Base-by-base conservation (phyloP, 2,888 invertebrate genomes). In the Andricus quercusramuli region DNA sequence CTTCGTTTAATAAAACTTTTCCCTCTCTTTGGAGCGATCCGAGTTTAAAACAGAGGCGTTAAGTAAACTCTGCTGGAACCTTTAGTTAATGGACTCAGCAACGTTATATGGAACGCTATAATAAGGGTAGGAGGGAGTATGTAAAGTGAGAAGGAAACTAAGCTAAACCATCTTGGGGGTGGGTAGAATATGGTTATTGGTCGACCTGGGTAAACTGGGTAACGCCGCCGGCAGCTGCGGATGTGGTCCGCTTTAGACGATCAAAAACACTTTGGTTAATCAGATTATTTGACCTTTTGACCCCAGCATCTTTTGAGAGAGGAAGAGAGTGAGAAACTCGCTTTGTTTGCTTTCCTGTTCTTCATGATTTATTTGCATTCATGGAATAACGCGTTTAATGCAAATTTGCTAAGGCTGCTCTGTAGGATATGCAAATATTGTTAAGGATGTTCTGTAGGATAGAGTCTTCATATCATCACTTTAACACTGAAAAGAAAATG, bases 141-240 rank as follows among this genome's bases (percentile, higher is more conserved):
- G 70, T 70, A 70, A 70, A 70, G 70, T 70, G 47, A 70, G 51
- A 70, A 70, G 25, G 70, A 70, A 70, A 70, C 51, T 70, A 70
- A 70, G 51, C 70, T 70, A 51, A 70, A 70, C 70, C 70, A 70
- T 70, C 51, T 51, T 47, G 11, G 70, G 70, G 51, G 29, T 70
- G 47, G 25, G 20, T 70, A 25, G 68, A 70, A 70, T 70, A 70
- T 70, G 70, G 70, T 70, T 70, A 70, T 70, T 70, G 51, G 29
- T 51, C 51, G 51, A 70, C 29, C 29, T 29, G 29, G 29, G 47
- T 47, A 70, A 25, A 70, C 17, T 13, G 70, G 20, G n/a, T 29
- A 25, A 22, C 20, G 25, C 51, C 47, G 70, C 44, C 20, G 44
- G 29, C 25, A 44, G 70, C 51, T 51, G 29, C 29, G 25, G 41